phyloP scores from a whole-genome alignment of 2,888 invertebrate genomes.

The Lithophane semibrunnea region DNA sequence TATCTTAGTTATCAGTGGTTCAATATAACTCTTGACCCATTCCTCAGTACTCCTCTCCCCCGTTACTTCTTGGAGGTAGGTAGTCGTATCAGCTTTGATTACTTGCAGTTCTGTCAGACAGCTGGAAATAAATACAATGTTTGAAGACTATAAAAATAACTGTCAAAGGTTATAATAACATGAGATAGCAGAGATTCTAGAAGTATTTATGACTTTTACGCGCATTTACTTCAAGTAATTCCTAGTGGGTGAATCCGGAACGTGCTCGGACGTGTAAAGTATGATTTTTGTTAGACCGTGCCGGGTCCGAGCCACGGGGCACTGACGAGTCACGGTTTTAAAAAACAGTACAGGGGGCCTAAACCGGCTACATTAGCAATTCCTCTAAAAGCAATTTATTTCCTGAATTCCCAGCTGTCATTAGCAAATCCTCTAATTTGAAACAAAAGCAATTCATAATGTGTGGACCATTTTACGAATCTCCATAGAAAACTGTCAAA shows the following conservation, averaged over 20 bases:
- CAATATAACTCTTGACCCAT: conserved; percentile 90
- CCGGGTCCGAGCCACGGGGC: background rate
- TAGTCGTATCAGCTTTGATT: conserved; percentile 88
- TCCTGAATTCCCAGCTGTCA: too few relatives aligned
- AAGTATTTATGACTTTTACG: background rate
- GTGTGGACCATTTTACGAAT: too few relatives aligned
- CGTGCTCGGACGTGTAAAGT: background rate
- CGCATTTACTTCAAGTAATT: background rate
- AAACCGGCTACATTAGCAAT: too few relatives aligned
- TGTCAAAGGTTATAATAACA: background rate
- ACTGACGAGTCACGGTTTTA: background rate
- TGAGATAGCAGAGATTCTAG: conserved; percentile 1
- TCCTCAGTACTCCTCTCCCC: conserved; percentile 91
- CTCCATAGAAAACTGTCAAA: too few relatives aligned
- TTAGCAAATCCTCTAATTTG: too few relatives aligned
- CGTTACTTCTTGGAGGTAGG: conserved; percentile 88
- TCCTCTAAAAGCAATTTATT: too few relatives aligned
- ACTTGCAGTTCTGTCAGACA: conserved; percentile 68
- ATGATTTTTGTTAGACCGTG: too few relatives aligned
- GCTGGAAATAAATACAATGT: conserved; percentile 52
- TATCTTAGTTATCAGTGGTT: conserved; percentile 82
- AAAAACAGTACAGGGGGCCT: too few relatives aligned
- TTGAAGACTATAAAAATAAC: background rate
- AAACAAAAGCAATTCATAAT: too few relatives aligned
- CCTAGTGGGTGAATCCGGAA: background rate